Percentiles rank a stretch among this genome's conserved stretches.
Evolutionary conservation across 2,113 vertebrate genomes (phyloP).

Genomic region (Cyrtonyx montezumae): DNA sequence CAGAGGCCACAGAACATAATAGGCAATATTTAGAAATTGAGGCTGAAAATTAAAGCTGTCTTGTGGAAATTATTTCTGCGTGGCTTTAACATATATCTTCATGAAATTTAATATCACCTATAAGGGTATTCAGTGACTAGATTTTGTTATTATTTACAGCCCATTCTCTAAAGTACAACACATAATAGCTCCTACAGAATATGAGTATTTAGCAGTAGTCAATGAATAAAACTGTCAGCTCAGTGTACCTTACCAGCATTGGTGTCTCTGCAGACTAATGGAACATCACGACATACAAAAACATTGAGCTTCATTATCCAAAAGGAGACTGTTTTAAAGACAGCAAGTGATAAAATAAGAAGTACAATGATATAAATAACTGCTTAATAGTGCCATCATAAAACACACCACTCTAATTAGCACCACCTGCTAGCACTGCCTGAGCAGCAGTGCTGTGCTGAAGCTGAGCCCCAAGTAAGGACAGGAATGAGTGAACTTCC

Average conservation of each 20-base stretch:
- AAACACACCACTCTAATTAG: background rate
- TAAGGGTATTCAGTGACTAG: background rate
- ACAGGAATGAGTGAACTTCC: rapidly evolving
- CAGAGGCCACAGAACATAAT: background rate
- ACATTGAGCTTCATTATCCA: background rate
- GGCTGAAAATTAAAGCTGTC: constrained; percentile 22
- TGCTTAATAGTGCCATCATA: background rate
- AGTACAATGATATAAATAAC: background rate
- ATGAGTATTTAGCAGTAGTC: constrained; percentile 8
- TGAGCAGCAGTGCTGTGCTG: background rate
- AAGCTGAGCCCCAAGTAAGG: rapidly evolving
- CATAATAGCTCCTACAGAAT: background rate
- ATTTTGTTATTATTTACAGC: background rate
- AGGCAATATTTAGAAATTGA: background rate
- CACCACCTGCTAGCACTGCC: background rate
- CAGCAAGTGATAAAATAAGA: background rate
- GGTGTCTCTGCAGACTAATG: background rate
- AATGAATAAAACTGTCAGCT: constrained; percentile 49
- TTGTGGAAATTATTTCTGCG: background rate
- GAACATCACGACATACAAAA: background rate
- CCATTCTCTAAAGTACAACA: constrained; percentile 14
- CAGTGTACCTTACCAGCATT: background rate
- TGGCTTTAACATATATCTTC: background rate
- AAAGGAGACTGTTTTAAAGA: background rate
- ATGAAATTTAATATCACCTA: background rate